These are phyloP conservation scores for Thysanoteuthis rhombus DNA, from an alignment of 2,888 invertebrate genomes.

Conservation along the genomic window DNA sequence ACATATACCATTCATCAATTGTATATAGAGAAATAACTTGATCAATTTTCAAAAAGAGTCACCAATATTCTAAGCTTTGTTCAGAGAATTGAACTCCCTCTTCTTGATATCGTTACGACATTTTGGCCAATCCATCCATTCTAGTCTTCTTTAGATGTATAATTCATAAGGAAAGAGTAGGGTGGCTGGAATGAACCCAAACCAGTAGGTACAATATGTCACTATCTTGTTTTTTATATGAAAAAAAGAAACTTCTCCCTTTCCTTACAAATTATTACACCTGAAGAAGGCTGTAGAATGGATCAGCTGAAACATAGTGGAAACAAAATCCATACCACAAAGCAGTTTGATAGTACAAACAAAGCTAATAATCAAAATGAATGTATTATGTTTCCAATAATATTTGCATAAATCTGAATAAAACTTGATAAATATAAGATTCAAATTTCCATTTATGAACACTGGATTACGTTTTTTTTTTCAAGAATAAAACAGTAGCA, in stretches of 20 bases:
- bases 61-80: not conserved
- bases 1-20: too few relatives aligned
- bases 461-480: too few relatives aligned
- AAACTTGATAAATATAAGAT: not conserved
- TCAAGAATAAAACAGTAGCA: too few relatives aligned
- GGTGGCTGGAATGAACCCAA: not conserved
- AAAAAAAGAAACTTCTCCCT: too few relatives aligned
- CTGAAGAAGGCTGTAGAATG: too few relatives aligned
- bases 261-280: too few relatives aligned
- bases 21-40: too few relatives aligned
- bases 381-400: not conserved
- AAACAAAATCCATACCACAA: too few relatives aligned
- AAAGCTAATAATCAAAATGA: not conserved
- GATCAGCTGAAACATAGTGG: too few relatives aligned
- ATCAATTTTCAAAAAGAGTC: not conserved
- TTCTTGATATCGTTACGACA: not conserved
- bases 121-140: not conserved
- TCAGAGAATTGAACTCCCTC: not conserved
- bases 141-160: not conserved
- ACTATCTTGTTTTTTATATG: too few relatives aligned
- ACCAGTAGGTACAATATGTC: not conserved
- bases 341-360: not conserved
- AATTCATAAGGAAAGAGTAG: not conserved
- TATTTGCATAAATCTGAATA: not conserved
- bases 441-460: too few relatives aligned